Base-by-base conservation (phyloP, 2,797 vertebrate species). In the Strix occidentalis region DNA sequence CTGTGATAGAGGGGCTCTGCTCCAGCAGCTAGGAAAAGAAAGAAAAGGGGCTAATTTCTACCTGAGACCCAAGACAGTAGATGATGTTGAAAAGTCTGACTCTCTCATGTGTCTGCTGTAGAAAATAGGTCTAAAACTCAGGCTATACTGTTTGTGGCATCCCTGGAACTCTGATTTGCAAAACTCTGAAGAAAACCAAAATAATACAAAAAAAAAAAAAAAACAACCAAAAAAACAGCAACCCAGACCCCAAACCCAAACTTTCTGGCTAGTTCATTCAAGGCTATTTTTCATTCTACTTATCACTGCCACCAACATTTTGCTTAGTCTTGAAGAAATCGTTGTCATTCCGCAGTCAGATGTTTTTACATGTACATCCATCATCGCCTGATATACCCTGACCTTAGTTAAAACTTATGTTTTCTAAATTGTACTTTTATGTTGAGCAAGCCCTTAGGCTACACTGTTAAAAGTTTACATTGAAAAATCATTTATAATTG, bases 341-440 rank as follows among this genome's bases (percentile, higher is more conserved):
- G 0, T 88, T 85, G 91, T 95, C 95, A 93, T 96, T 93, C 93
- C 35, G 8, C 84, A 93, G 93, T 88, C 82, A 87, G 91, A 98
- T 89, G 77, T 95, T 96, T 98, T 92, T 48, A 88, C 21, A 39
- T 63, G 39, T 45, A 88, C 81, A 78, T 94, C 86, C 56, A 69
- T 97, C 94, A 97, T 77, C 85, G 58, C 79, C 57, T 70, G 96
- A 89, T 96, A 82, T 94, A 97, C 84, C 95, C 28, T 96, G 97
- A 98, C 96, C 97, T 97, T 95, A 84, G 95, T 96, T 93, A 98
- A 98, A 98, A 96, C 91, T 97, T 92, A 33, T 61, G 92, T 97
- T 98, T 98, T 97, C 96, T 96, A 98, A 98, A 97, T 97, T 88
- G 96, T 95, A 94, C 96, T 98, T 98, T 98, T 87, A 98, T 96